These are phyloP conservation scores for Thamnophis elegans DNA, from an alignment of 2,797 vertebrate genomes.

Conservation along the genomic window DNA sequence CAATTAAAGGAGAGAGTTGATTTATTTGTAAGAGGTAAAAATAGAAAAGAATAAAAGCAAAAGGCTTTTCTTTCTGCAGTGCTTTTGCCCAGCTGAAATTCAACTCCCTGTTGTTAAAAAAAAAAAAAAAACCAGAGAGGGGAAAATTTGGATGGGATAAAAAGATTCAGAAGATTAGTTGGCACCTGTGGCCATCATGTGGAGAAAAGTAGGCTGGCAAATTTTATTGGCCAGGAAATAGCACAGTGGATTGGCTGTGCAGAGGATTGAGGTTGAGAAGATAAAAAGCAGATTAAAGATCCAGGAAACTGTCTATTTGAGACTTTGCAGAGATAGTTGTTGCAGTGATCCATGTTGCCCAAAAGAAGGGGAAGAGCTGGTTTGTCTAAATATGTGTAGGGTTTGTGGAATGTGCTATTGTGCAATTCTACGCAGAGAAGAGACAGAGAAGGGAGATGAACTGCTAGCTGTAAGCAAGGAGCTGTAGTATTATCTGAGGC, in stretches of 20 bases:
- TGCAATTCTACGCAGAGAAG: background rate
- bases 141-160: background rate
- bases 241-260: background rate
- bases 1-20: background rate
- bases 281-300: background rate
- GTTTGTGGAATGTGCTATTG: background rate
- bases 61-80: background rate
- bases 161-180: background rate
- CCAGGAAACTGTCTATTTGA: background rate
- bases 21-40: background rate
- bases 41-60: background rate
- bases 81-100: background rate
- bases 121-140: background rate
- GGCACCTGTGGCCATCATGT: background rate
- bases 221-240: background rate
- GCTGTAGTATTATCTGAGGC: background rate
- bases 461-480: background rate
- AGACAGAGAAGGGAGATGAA: background rate
- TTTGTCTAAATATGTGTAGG: background rate
- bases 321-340: background rate
- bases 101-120: background rate
- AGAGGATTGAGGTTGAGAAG: background rate
- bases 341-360: background rate
- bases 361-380: background rate
- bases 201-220: background rate